Base-by-base conservation (phyloP, 2,888 invertebrate genomes). In the Patella ulyssiponensis region DNA sequence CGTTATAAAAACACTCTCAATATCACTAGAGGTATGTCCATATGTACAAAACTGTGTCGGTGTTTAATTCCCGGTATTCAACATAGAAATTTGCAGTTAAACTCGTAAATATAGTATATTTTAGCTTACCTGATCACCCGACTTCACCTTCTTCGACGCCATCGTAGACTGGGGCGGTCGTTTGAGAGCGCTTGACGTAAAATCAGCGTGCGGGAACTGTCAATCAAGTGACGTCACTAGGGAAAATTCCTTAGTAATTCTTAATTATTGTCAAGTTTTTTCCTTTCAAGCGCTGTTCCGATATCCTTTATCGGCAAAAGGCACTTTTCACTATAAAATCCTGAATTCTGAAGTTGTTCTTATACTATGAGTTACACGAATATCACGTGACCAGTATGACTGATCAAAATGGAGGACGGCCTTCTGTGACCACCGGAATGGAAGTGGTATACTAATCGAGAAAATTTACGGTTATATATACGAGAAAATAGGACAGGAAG, bases 111-210 rank as follows among this genome's bases (percentile, higher is more conserved):
- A 64, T 23, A 20, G 64, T 64, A 64, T 23, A 64, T 20, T 64
- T 64, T 64, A 64, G 64, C 78, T 84, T 81, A 86, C 86, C 85
- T 85, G 82, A 81, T 84, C 81, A 64, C 79, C 77, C 77, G 84
- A 80, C 77, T 83, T 84, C 80, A 84, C 82, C 84, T 84, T 85
- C 80, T 82, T 85, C 77, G 85, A 85, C 85, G 85, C 85, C 85
- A 85, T 85, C 82, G 84, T 84, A 73, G 77, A 82, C 79, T 82
- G 80, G 76, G 82, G 78, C 76, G 73, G 75, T 77, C n/a, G 56
- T 53, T 54, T 76, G 52, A 69, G 72, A 76, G 69, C 54, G 71
- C 33, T 58, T 71, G 58, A 77, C 73, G 77, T 77, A 77, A 56
- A 74, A 56, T n/a, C 53, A 69, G 72, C 54, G 71, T 73, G 53